Conservation (phyloP, 2,113 vertebrate genomes). For the Axis porcinus region DNA sequence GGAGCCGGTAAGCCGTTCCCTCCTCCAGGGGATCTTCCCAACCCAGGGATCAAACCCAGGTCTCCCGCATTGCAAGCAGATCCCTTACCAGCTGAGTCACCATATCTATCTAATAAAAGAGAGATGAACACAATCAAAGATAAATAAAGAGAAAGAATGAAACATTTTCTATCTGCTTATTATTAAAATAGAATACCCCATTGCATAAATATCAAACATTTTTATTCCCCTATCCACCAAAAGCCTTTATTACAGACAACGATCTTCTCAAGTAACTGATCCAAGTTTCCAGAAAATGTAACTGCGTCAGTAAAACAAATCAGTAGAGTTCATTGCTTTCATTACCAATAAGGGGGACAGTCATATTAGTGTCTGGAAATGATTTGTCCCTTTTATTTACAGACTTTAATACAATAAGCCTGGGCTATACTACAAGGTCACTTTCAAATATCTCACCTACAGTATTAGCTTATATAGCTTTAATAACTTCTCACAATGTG, state of each 20-base stretch:
- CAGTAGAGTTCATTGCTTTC: constrained; percentile 61
- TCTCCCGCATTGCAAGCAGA: neutral
- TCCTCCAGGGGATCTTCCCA: neutral
- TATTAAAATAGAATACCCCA: constrained; percentile 5
- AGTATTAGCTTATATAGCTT: constrained; percentile 30
- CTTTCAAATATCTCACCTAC: constrained; percentile 69
- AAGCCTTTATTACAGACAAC: constrained; percentile 34
- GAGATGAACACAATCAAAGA: neutral
- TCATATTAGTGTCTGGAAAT: constrained; percentile 41
- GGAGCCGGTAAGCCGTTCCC: neutral
- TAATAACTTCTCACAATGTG: constrained; percentile 34
- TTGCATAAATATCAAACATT: constrained; percentile 8
- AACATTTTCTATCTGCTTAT: neutral
- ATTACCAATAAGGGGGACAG: constrained; percentile 52
- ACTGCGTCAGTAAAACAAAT: constrained; percentile 53
- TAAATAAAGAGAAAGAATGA: neutral
- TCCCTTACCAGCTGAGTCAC: neutral
- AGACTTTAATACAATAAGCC: constrained; percentile 62
- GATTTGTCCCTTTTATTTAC: constrained; percentile 67
- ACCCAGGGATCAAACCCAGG: neutral
- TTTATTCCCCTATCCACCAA: neutral
- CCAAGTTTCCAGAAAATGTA: constrained; percentile 57
- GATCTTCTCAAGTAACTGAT: constrained; percentile 58
- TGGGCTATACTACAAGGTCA: constrained; percentile 53
- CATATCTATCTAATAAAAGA: neutral